Conservation (phyloP, 1,140 invertebrate genomes). For the Bradynema listronoti region DNA sequence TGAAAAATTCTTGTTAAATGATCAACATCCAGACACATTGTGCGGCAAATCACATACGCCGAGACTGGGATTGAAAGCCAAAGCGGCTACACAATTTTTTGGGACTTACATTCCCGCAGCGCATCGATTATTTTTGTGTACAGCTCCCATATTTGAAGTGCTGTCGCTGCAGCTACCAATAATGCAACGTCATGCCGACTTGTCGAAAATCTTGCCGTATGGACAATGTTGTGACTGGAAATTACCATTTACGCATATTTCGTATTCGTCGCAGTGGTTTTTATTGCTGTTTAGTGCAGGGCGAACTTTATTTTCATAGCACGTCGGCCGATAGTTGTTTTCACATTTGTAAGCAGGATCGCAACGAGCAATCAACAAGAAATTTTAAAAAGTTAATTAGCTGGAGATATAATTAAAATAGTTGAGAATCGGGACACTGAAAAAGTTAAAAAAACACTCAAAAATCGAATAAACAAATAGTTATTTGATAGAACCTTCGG, state of each 20-base stretch:
- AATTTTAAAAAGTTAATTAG: neutral
- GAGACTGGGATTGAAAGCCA: conserved; percentile 41
- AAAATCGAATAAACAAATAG: too few species aligned
- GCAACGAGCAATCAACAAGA: conserved; percentile 19
- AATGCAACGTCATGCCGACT: neutral
- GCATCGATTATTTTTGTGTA: conserved; percentile 28
- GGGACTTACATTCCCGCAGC: conserved; percentile 31
- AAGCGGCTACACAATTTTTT: conserved; percentile 37
- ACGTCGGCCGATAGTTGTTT: neutral
- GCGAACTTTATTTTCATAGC: conserved; percentile 21
- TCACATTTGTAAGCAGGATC: conserved; percentile 15
- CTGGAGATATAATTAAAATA: neutral
- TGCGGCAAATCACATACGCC: conserved; percentile 46
- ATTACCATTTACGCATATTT: conserved; percentile 18
- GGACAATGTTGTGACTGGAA: conserved; percentile 20
- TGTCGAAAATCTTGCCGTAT: conserved; percentile 14
- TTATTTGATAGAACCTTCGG: too few species aligned
- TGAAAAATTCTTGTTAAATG: too few species aligned
- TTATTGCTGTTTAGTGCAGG: neutral
- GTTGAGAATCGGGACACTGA: neutral
- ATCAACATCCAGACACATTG: conserved; percentile 40
- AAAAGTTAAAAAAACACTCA: neutral
- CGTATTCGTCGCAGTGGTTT: conserved; percentile 14
- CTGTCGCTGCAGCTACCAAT: neutral
- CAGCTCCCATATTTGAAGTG: neutral